phyloP scores from a whole-genome alignment of 2,113 vertebrate species.

The Triplophysa dalaica region DNA sequence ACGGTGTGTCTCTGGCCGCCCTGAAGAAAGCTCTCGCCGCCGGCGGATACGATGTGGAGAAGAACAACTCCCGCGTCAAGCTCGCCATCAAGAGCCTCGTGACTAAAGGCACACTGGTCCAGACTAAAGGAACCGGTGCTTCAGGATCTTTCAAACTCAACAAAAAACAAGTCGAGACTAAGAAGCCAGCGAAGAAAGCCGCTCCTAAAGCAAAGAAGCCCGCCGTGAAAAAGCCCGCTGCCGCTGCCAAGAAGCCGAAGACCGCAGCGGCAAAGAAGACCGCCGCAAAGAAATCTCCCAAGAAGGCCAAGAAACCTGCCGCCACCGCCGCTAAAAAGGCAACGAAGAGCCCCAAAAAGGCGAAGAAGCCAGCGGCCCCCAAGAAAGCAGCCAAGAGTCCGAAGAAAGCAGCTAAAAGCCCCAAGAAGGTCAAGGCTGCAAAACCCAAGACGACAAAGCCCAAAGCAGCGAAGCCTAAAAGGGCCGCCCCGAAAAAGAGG shows the following conservation, averaged over 20 bases:
- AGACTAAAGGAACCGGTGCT: neutral
- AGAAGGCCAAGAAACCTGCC: neutral
- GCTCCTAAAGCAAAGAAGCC: constrained; percentile 4
- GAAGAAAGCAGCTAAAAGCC: too few species aligned
- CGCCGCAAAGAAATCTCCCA: too few species aligned
- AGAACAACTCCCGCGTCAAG: constrained; percentile 22
- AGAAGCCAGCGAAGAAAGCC: constrained; percentile 3
- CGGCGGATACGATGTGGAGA: constrained; percentile 3
- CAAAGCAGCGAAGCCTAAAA: too few species aligned
- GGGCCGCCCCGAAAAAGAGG: neutral
- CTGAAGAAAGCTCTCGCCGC: constrained; percentile 18
- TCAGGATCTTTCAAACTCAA: neutral
- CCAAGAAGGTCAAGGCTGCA: too few species aligned
- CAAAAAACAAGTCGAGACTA: neutral
- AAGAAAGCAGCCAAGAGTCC: too few species aligned
- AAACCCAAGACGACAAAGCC: too few species aligned
- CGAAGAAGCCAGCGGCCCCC: too few species aligned
- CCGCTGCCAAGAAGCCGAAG: too few species aligned
- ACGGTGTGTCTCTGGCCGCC: constrained; percentile 3
- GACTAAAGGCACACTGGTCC: neutral
- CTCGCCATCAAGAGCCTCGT: neutral
- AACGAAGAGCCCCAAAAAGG: neutral
- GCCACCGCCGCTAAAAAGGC: neutral
- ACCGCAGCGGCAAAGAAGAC: too few species aligned
- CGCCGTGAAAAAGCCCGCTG: too few species aligned